Evolutionary conservation across 2,113 vertebrate species (phyloP).

Genomic region (Rhinichthys klamathensis): DNA sequence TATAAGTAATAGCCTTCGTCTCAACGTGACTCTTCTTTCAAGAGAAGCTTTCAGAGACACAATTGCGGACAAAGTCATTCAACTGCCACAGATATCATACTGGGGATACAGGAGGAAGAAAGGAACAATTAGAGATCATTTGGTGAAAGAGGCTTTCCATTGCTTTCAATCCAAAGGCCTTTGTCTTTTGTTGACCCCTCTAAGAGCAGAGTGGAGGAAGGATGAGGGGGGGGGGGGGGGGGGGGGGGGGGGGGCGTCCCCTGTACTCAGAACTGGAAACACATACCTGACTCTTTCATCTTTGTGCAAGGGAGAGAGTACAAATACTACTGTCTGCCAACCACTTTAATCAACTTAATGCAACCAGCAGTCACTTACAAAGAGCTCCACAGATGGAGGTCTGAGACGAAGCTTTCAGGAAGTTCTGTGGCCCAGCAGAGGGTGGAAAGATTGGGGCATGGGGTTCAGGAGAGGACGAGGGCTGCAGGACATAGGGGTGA

Average conservation of each 20-base stretch:
- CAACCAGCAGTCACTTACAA: slow-evolving; percentile 86
- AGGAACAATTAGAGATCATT: slow-evolving; percentile 97
- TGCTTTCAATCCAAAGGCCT: slow-evolving; percentile 84
- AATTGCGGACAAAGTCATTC: slow-evolving; percentile 76
- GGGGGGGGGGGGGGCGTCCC: slow-evolving; percentile 56
- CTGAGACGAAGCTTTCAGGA: slow-evolving; percentile 79
- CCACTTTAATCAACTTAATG: slow-evolving; percentile 99
- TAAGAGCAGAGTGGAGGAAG: slow-evolving; percentile 79
- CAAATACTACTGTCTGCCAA: slow-evolving; percentile 79
- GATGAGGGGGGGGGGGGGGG: background rate
- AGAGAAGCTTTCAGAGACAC: slow-evolving; percentile 81
- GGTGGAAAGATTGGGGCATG: slow-evolving; percentile 75
- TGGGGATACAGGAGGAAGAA: slow-evolving; percentile 87
- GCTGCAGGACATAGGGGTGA: slow-evolving; percentile 77
- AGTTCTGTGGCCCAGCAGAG: slow-evolving; percentile 73
- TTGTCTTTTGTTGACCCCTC: slow-evolving; percentile 92
- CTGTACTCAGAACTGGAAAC: slow-evolving; percentile 78
- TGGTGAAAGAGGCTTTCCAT: slow-evolving; percentile 90
- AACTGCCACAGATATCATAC: slow-evolving; percentile 75
- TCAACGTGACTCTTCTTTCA: slow-evolving; percentile 69
- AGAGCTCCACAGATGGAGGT: slow-evolving; percentile 86
- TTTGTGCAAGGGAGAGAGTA: slow-evolving; percentile 85
- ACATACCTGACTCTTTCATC: slow-evolving; percentile 90
- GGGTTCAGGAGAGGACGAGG: slow-evolving; percentile 64
- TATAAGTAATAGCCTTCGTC: slow-evolving; percentile 81